Conservation (phyloP, 2,888 invertebrate species). For the Augochlorella aurata region DNA sequence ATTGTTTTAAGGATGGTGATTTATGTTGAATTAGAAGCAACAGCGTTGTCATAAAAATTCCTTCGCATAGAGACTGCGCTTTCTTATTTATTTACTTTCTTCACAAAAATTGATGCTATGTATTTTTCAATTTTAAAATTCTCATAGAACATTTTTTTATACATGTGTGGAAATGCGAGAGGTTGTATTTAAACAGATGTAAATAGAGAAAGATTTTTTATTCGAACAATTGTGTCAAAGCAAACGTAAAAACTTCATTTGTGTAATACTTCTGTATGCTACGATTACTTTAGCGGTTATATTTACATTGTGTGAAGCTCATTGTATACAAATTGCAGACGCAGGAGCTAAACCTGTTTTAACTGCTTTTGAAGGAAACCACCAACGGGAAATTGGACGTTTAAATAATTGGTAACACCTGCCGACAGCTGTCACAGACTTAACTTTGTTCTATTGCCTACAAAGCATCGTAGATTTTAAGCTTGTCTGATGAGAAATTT, state of each 20-base stretch:
- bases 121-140: not conserved
- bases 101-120: not conserved
- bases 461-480: constrained; percentile 13
- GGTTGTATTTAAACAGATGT: not conserved
- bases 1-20: not conserved
- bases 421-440: constrained; percentile 73
- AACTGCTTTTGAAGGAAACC: constrained; percentile 19
- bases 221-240: not conserved
- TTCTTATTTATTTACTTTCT: not conserved
- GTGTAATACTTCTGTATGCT: not conserved
- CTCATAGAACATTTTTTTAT: not conserved
- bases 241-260: not conserved
- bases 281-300: not conserved
- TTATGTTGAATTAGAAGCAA: not conserved
- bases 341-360: constrained; percentile 1
- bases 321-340: not conserved
- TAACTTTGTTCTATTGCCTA: constrained; percentile 25
- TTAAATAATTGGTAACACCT: constrained; percentile 70
- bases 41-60: not conserved
- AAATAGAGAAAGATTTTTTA: no score
- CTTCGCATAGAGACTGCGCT: not conserved
- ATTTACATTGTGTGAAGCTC: not conserved
- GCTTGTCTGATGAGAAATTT: not conserved
- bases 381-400: constrained; percentile 49
- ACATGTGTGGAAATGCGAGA: not conserved